These are phyloP conservation scores for Stenichneumon culpator DNA, from an alignment of 2,888 invertebrate genomes.

Conservation along the genomic window DNA sequence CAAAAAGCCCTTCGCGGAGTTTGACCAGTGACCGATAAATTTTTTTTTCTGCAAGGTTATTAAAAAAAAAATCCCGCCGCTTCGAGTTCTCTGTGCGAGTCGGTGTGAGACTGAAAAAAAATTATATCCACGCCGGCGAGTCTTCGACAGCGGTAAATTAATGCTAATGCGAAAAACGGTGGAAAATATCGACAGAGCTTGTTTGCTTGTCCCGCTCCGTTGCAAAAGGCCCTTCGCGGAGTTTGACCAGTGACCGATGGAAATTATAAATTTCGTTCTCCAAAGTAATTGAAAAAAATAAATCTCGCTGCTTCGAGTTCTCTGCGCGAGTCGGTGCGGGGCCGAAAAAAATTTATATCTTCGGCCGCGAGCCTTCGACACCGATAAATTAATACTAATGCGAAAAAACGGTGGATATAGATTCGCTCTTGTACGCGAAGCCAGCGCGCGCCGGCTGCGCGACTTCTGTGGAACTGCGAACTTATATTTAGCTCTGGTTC, in stretches of 20 bases:
- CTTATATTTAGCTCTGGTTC: constrained; percentile 36
- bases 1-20: neutral
- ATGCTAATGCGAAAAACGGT: constrained; percentile 67
- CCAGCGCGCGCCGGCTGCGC: constrained; percentile 32
- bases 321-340: neutral
- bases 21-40: neutral
- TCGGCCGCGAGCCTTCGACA: constrained; percentile 14
- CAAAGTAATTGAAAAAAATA: neutral
- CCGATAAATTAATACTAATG: constrained; percentile 70
- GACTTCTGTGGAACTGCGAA: constrained; percentile 23
- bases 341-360: constrained; percentile 24
- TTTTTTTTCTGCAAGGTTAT: neutral
- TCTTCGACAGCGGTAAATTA: constrained; percentile 65
- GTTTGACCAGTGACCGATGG: neutral
- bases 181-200: neutral
- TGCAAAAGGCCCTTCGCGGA: neutral
- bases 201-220: neutral
- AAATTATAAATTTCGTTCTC: neutral
- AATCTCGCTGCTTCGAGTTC: neutral
- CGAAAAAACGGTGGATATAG: constrained; percentile 61
- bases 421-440: constrained; percentile 34
- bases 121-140: neutral
- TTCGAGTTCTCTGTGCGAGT: neutral
- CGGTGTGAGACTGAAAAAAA: neutral
- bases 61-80: neutral